Conservation (phyloP, 2,888 invertebrate genomes). For the Lysandra bellargus region DNA sequence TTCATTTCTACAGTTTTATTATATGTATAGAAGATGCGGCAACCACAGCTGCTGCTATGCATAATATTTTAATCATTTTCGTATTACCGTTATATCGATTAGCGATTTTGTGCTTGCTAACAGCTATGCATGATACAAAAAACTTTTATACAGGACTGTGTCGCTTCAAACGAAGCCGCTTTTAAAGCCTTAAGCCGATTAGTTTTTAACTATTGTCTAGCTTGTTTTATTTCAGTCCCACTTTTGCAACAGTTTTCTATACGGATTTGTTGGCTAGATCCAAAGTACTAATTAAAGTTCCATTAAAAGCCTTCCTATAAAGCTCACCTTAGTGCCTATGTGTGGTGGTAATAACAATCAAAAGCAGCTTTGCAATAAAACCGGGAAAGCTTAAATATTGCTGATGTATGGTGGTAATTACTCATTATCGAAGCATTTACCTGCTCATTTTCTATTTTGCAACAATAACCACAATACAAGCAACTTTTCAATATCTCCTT, state of each 20-base stretch:
- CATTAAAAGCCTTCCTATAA: background rate
- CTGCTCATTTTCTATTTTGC: too few species aligned
- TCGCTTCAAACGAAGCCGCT: slow-evolving; percentile 17
- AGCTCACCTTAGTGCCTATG: too few species aligned
- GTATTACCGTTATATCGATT: background rate
- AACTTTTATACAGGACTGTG: background rate
- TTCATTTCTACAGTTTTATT: too few species aligned
- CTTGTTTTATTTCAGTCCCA: background rate
- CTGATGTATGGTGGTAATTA: too few species aligned
- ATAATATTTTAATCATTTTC: background rate
- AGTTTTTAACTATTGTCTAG: slow-evolving; percentile 4
- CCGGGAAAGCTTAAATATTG: too few species aligned
- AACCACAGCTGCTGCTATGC: too few species aligned
- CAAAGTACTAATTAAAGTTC: background rate
- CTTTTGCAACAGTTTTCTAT: background rate
- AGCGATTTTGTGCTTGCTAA: background rate
- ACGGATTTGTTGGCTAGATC: background rate
- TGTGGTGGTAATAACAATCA: too few species aligned
- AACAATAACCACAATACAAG: background rate
- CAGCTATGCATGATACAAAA: background rate
- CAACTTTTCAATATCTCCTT: background rate
- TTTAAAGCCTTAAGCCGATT: slow-evolving; percentile 6
- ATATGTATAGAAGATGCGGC: too few species aligned
- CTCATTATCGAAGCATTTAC: too few species aligned
- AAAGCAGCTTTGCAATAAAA: background rate